Conservation (phyloP, 2,888 invertebrate genomes). For the Eumerus sabulonum region DNA sequence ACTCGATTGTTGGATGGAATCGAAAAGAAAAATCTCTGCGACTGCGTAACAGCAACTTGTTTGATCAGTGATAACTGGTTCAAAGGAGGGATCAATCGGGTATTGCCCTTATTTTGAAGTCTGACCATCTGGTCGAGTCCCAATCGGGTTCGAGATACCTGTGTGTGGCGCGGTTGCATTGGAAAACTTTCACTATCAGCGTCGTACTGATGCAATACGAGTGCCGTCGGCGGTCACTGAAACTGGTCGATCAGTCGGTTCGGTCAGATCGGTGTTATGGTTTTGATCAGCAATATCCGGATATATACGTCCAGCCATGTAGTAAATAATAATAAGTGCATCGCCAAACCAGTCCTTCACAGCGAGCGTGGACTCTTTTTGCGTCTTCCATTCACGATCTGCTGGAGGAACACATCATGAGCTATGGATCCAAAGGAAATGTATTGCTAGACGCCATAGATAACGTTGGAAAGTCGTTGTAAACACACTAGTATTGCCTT, state of each 20-base stretch:
- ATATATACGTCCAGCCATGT: constrained; percentile 39
- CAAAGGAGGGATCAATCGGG: constrained; percentile 34
- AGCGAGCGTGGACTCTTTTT: constrained; percentile 30
- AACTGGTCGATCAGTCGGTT: constrained; percentile 30
- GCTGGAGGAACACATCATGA: constrained; percentile 21
- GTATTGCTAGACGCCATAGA: constrained; percentile 13
- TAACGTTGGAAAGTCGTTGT: constrained; percentile 8
- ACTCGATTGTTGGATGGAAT: neutral
- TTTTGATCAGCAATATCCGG: constrained; percentile 63
- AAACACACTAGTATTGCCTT: constrained; percentile 15
- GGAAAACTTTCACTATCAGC: constrained; percentile 59
- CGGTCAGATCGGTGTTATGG: constrained; percentile 48
- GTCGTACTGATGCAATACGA: constrained; percentile 45
- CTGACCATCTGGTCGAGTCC: constrained; percentile 44
- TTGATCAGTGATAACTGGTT: neutral
- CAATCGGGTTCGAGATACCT: constrained; percentile 30
- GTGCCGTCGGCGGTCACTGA: constrained; percentile 12
- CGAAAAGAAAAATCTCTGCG: neutral
- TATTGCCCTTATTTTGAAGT: constrained; percentile 59
- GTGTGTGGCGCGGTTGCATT: constrained; percentile 5
- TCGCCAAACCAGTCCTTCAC: constrained; percentile 58
- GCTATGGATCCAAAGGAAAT: constrained; percentile 39
- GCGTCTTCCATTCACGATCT: constrained; percentile 17
- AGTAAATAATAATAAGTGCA: constrained; percentile 38
- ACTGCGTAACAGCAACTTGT: constrained; percentile 10